phyloP scores from a whole-genome alignment of 1,140 invertebrate species.

The Saxidomus purpurata region DNA sequence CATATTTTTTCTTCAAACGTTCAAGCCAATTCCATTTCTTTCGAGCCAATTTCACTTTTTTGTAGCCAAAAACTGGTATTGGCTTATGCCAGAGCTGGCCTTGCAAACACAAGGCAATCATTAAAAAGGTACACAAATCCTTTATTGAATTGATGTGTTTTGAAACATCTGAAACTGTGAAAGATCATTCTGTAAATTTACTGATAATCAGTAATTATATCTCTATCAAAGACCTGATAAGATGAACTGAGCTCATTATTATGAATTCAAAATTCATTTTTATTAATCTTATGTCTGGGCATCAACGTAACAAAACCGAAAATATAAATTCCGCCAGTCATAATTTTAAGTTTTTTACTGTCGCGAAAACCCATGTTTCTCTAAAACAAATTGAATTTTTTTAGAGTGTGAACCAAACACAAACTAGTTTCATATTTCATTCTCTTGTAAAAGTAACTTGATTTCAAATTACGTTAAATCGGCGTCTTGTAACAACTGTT shows the following conservation, averaged over 20 bases:
- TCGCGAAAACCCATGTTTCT: constrained; percentile 16
- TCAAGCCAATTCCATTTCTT: no score
- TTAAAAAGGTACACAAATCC: no score
- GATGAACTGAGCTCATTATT: neutral
- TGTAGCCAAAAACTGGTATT: no score
- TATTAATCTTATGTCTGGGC: neutral
- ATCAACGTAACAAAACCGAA: neutral
- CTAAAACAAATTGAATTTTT: neutral
- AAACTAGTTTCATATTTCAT: neutral
- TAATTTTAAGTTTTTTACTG: neutral
- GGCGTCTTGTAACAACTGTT: constrained; percentile 19
- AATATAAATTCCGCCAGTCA: no score
- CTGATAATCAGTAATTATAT: neutral
- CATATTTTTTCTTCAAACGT: no score
- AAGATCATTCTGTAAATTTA: no score
- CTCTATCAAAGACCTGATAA: neutral
- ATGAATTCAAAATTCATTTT: neutral
- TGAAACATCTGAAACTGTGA: no score
- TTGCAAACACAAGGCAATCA: no score
- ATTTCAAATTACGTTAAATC: constrained; percentile 13
- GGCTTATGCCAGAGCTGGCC: no score
- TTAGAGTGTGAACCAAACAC: neutral
- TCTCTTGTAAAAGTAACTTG: neutral
- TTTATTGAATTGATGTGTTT: no score
- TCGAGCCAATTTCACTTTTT: no score